Conservation (phyloP, 2,797 vertebrate species). For the Lindbergichthys nudifrons region DNA sequence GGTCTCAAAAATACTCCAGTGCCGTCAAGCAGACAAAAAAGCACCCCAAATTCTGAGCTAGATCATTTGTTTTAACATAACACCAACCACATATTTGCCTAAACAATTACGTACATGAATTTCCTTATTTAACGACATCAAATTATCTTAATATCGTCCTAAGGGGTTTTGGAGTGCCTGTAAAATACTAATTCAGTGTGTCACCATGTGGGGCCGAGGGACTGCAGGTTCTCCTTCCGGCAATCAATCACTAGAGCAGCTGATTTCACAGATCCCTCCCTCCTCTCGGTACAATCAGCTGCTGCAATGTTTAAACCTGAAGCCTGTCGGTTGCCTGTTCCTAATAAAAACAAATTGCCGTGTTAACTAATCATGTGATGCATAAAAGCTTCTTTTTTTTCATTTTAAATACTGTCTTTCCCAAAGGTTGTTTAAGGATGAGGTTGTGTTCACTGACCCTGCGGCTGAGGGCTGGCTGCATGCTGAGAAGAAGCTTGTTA, state of each 20-base stretch:
- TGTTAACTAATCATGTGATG: background rate
- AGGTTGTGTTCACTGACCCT: conserved; percentile 41
- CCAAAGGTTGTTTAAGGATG: conserved; percentile 38
- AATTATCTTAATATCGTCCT: background rate
- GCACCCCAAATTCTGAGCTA: background rate
- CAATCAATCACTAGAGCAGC: conserved; percentile 46
- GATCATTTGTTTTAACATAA: background rate
- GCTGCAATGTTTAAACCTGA: conserved; percentile 2
- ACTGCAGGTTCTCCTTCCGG: conserved; percentile 18
- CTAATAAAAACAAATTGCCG: conserved; percentile 13
- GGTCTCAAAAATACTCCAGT: background rate
- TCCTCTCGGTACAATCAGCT: conserved; percentile 32
- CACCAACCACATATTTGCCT: background rate
- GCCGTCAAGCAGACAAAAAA: background rate
- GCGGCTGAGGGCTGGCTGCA: conserved; percentile 41
- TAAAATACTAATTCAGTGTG: conserved; percentile 13
- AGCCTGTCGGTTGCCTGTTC: background rate
- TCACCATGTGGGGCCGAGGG: conserved; percentile 1
- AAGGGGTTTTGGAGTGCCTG: background rate
- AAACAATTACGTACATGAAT: background rate
- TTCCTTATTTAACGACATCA: background rate
- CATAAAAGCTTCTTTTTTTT: conserved; percentile 14
- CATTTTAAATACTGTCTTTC: conserved; percentile 32
- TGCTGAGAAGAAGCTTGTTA: conserved; percentile 57
- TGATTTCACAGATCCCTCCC: conserved; percentile 49